Conservation (phyloP, 2,797 vertebrate genomes). For the Acanthis flammea region DNA sequence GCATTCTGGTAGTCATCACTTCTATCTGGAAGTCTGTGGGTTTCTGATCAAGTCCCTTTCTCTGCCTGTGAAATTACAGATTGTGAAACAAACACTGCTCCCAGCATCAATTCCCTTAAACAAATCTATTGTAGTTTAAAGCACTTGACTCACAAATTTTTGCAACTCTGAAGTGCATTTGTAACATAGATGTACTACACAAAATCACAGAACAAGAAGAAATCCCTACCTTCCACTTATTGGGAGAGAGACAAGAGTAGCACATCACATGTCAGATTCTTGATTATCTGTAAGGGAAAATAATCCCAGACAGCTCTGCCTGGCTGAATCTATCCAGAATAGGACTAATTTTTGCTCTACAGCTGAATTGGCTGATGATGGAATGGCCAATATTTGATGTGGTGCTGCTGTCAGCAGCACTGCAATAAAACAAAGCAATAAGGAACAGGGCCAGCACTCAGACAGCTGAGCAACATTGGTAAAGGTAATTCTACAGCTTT, state of each 20-base stretch:
- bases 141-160: rapidly evolving
- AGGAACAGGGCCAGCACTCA: neutral
- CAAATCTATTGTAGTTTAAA: neutral
- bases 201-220: neutral
- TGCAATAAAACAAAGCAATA: neutral
- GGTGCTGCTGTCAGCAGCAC: neutral
- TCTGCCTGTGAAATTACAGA: neutral
- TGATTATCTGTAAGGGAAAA: neutral
- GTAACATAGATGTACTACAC: neutral
- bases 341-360: neutral
- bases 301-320: neutral
- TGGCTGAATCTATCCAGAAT: neutral
- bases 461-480: neutral
- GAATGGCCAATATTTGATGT: neutral
- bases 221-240: neutral
- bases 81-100: neutral
- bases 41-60: neutral
- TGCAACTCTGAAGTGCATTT: neutral
- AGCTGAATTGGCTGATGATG: neutral
- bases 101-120: neutral
- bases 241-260: neutral
- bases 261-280: neutral
- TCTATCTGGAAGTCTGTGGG: neutral
- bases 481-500: neutral
- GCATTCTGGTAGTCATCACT: neutral